Evolutionary conservation across 2,113 vertebrate genomes (phyloP).

Genomic region (Nematolebias whitei): DNA sequence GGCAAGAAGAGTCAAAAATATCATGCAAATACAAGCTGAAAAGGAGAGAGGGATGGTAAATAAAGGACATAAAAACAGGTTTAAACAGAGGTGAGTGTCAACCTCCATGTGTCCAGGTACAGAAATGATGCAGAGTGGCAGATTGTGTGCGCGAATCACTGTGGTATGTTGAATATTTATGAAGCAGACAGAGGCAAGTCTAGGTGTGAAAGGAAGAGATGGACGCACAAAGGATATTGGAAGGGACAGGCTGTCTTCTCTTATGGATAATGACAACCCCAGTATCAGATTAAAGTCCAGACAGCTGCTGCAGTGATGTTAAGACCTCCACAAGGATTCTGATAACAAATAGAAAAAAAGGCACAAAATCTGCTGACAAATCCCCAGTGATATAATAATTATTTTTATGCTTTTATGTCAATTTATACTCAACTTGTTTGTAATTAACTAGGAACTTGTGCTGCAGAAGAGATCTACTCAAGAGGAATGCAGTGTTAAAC

Average conservation of each 20-base stretch:
- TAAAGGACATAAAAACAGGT: slow-evolving; percentile 60
- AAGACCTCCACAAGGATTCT: slow-evolving; percentile 43
- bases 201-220: slow-evolving; percentile 45
- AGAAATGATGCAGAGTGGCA: slow-evolving; percentile 65
- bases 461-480: no score
- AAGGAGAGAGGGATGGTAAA: slow-evolving; percentile 24
- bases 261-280: slow-evolving; percentile 71
- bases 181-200: slow-evolving; percentile 49
- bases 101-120: slow-evolving; percentile 61
- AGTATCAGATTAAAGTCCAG: slow-evolving; percentile 61
- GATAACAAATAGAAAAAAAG: slow-evolving; percentile 23
- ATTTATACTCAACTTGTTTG: no score
- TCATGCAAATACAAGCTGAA: slow-evolving; percentile 15
- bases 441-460: no score
- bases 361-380: neutral
- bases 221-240: slow-evolving; percentile 65
- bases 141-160: slow-evolving; percentile 55
- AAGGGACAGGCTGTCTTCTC: slow-evolving; percentile 65
- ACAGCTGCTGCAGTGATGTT: slow-evolving; percentile 64
- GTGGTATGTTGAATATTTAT: slow-evolving; percentile 77
- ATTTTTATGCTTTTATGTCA: no score
- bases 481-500: no score
- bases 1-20: slow-evolving; percentile 19
- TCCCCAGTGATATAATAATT: no score
- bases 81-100: slow-evolving; percentile 62